Evolutionary conservation across 2,113 vertebrate genomes (phyloP), one percentile per base, ranked within the genome.

Genomic region (Dryoscopus gambensis): DNA sequence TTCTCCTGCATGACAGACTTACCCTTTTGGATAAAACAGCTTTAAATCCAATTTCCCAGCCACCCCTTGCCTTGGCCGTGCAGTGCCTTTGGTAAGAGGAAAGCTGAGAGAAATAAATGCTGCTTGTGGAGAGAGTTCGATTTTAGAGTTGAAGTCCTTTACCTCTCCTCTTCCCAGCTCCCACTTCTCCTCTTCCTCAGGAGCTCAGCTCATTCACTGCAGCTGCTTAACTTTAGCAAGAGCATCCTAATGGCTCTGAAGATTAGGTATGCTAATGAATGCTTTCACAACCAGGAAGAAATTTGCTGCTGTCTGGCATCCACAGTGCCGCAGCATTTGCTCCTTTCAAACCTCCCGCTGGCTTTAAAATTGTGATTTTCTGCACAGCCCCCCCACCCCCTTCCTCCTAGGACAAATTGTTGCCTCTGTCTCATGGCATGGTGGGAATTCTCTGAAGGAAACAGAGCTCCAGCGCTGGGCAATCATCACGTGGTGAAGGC

Each of bases 331-430:
- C n/a, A 7, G 39, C 2, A 2, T 57, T 78, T 78, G 71, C 46
- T 87, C 28, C 50, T 57, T 87, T 81, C 24, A 19, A 76, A 49
- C 21, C 14, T 80, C 28, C 28, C 4, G 6, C 47, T 63, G 62
- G 5, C 39, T 71, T 82, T 49, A 53, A 87, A 94, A 63, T 84
- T 31, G 30, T 39, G 62, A 22, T 47, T 46, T 46, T 46, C 21
- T 28, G 21, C 21, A 21, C 17, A 15, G 14, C 27, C 37, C 18
- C 3, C 2, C 15, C 13, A 19, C 3, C 4, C 3, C 1, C 3
- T 25, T 50, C 28, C 46, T 42, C 50, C 69, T 28, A 39, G 74
- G 52, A 40, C 46, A 87, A 89, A 30, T 40, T 49, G 10, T 79
- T 62, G 20, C 50, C 52, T 78, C 10, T 7, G 42, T 46, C 17